These are phyloP conservation scores for Pseudomyrmex flavicornis DNA, from an alignment of 1,140 invertebrate species.

Conservation along the genomic window DNA sequence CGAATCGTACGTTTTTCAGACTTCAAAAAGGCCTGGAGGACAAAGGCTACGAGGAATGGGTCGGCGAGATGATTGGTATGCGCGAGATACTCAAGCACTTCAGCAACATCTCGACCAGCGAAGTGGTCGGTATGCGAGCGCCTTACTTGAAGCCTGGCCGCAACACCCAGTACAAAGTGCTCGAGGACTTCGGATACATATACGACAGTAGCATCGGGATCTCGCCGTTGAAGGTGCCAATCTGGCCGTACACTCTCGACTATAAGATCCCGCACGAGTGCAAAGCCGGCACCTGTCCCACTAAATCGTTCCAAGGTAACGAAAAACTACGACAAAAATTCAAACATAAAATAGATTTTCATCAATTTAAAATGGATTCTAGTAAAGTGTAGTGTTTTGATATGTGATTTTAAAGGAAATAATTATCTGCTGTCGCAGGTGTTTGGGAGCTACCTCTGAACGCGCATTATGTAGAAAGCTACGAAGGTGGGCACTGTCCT, in stretches of 20 bases:
- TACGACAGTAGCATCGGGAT: conserved; percentile 96
- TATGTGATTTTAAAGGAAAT: conserved; percentile 27
- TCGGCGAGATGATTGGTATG: conserved; percentile 97
- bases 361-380: not conserved
- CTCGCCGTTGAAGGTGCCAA: conserved; percentile 92
- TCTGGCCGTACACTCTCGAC: conserved; percentile 97
- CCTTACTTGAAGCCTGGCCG: conserved; percentile 96
- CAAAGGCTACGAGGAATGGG: conserved; percentile 96
- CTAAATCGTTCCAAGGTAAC: conserved; percentile 94
- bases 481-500: conserved; percentile 96
- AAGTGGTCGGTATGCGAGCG: conserved; percentile 95
- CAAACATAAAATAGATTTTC: not conserved
- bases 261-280: conserved; percentile 96
- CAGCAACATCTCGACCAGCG: conserved; percentile 92
- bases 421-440: conserved; percentile 85
- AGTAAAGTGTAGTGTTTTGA: not conserved
- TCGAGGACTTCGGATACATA: conserved; percentile 96
- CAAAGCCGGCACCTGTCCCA: conserved; percentile 95
- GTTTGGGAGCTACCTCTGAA: conserved; percentile 98
- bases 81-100: conserved; percentile 93
- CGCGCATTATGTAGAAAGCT: conserved; percentile 94
- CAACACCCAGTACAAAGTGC: conserved; percentile 96
- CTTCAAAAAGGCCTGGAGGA: conserved; percentile 93
- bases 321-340: conserved; percentile 6
- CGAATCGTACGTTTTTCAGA: conserved; percentile 67